Percentiles rank a stretch among this genome's conserved stretches.
Conservation (phyloP, 2,113 vertebrate genomes). For the Fregetta grallaria region DNA sequence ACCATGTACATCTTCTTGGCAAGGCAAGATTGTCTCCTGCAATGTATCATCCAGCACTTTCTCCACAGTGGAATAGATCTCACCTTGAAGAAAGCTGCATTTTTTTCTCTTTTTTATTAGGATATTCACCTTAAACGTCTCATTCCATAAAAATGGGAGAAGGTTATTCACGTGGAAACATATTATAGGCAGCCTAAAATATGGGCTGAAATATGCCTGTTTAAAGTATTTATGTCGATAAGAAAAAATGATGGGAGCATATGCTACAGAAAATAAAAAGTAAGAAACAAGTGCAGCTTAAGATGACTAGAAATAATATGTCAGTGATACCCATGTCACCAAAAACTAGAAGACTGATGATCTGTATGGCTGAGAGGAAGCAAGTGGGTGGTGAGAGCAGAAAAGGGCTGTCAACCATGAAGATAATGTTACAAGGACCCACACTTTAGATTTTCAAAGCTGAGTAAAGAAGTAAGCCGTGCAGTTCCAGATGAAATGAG, state of each 20-base stretch:
- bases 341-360: background rate
- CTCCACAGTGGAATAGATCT: background rate
- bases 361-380: constrained; percentile 9
- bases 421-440: background rate
- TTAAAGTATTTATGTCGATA: background rate
- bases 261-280: background rate
- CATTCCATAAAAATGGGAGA: background rate
- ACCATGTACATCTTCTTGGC: background rate
- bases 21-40: background rate
- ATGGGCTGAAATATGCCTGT: background rate
- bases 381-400: background rate
- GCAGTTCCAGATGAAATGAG: background rate
- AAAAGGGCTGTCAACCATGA: background rate
- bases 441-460: background rate
- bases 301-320: background rate
- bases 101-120: background rate
- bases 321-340: background rate
- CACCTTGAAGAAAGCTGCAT: background rate
- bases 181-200: background rate
- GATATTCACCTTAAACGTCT: background rate
- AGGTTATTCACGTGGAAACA: background rate
- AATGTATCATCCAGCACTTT: background rate
- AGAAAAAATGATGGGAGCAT: background rate
- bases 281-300: background rate
- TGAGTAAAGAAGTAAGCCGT: background rate